Evolutionary conservation across 2,888 invertebrate species (phyloP).

Genomic region (Rhingia rostrata): DNA sequence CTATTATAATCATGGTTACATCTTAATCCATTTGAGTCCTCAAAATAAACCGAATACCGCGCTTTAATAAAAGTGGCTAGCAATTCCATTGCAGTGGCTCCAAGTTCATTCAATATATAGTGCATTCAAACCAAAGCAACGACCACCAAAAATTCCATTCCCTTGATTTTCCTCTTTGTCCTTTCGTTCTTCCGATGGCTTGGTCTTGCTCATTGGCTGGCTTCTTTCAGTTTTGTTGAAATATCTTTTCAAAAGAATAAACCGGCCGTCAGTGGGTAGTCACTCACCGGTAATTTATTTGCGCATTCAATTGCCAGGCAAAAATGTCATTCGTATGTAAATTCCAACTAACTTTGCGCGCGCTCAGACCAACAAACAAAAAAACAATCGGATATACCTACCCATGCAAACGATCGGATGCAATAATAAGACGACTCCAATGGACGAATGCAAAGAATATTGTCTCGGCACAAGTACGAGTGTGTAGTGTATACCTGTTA

Average conservation of each 20-base stretch:
- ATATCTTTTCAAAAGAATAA: conserved; percentile 61
- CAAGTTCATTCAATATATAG: conserved; percentile 22
- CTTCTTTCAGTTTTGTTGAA: conserved; percentile 7
- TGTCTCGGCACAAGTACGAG: conserved; percentile 23
- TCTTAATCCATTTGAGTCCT: neutral
- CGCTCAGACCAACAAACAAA: neutral
- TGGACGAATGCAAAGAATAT: conserved; percentile 10
- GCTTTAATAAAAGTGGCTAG: neutral
- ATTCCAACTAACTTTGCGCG: conserved; percentile 46
- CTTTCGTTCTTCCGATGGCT: conserved; percentile 1
- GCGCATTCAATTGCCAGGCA: conserved; percentile 81
- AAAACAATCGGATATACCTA: neutral
- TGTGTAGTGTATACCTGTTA: neutral
- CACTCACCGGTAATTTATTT: conserved; percentile 80
- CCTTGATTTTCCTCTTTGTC: conserved; percentile 12
- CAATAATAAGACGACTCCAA: conserved; percentile 10
- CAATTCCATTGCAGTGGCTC: conserved; percentile 1
- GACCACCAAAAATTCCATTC: conserved; percentile 6
- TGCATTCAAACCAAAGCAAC: conserved; percentile 3
- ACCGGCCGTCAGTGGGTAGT: conserved; percentile 75
- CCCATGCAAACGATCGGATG: conserved; percentile 2
- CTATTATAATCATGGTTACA: too few species aligned
- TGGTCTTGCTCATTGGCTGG: neutral
- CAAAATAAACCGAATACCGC: neutral
- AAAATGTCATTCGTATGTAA: conserved; percentile 67